Evolutionary conservation across 2,888 invertebrate genomes (phyloP).

Genomic region (Sialis lutaria): DNA sequence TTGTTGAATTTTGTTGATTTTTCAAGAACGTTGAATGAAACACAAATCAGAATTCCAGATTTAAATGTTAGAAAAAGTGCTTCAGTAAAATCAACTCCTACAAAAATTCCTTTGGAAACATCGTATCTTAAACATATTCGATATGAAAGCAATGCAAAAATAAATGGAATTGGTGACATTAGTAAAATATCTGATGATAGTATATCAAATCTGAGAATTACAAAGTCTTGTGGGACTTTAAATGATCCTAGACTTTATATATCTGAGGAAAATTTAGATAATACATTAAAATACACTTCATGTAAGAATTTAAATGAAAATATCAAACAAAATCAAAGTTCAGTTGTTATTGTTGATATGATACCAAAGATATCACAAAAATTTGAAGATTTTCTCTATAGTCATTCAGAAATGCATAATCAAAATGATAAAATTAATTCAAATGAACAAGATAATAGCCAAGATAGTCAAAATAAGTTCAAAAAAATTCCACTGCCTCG

Average conservation of each 20-base stretch:
- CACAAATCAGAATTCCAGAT: background rate
- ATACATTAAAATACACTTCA: background rate
- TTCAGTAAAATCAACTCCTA: no score
- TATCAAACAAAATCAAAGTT: slow-evolving; percentile 3
- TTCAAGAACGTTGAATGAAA: slow-evolving; percentile 1
- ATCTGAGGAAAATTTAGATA: slow-evolving; percentile 1
- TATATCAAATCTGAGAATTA: background rate
- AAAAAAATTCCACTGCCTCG: slow-evolving; percentile 32
- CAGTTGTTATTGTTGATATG: slow-evolving; percentile 20
- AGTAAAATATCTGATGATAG: background rate
- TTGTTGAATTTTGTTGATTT: slow-evolving; percentile 2
- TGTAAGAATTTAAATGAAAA: no score
- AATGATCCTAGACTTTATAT: slow-evolving; percentile 3
- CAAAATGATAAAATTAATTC: background rate
- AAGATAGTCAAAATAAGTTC: background rate
- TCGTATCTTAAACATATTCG: slow-evolving; percentile 27
- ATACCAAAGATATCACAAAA: slow-evolving; percentile 17
- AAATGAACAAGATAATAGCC: background rate
- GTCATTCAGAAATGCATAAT: background rate
- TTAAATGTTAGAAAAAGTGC: no score
- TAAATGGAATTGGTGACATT: slow-evolving; percentile 7
- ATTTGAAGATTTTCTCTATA: slow-evolving; percentile 3
- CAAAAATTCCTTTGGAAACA: slow-evolving; percentile 15
- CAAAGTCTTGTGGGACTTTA: slow-evolving; percentile 4
- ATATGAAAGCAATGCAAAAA: slow-evolving; percentile 21